Conservation (phyloP, 2,888 invertebrate genomes). For the Xestoiulus laeticollis region DNA sequence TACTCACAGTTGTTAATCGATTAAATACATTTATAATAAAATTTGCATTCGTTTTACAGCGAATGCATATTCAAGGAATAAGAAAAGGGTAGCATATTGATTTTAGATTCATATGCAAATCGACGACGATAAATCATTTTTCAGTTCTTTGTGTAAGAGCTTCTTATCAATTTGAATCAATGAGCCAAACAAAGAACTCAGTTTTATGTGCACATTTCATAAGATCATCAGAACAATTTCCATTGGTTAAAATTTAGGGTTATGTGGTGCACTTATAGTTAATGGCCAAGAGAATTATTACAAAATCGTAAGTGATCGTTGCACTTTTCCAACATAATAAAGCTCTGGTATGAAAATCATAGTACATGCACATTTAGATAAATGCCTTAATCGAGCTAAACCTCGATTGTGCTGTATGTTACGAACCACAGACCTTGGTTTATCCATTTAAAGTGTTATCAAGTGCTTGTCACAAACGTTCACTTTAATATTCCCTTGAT, state of each 20-base stretch:
- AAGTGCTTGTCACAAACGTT: too few species aligned
- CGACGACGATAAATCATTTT: neutral
- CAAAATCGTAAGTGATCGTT: neutral
- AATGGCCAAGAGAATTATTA: neutral
- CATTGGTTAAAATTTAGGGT: too few species aligned
- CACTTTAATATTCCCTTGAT: too few species aligned
- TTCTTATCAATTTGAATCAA: neutral
- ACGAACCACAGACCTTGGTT: too few species aligned
- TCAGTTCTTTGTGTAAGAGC: neutral
- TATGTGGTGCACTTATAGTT: neutral
- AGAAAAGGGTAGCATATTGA: neutral
- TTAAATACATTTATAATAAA: neutral
- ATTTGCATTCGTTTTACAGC: neutral
- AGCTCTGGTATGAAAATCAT: too few species aligned
- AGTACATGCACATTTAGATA: too few species aligned
- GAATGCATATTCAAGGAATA: neutral
- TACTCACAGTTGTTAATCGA: neutral
- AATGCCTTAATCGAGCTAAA: too few species aligned
- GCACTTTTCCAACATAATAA: neutral
- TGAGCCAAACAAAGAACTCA: neutral
- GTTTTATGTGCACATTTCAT: neutral
- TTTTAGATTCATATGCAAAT: neutral
- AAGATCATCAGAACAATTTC: neutral
- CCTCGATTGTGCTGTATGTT: too few species aligned
- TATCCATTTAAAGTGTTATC: too few species aligned